Evolutionary conservation across 2,888 invertebrate species (phyloP).

Genomic region (Saturnia japonica): DNA sequence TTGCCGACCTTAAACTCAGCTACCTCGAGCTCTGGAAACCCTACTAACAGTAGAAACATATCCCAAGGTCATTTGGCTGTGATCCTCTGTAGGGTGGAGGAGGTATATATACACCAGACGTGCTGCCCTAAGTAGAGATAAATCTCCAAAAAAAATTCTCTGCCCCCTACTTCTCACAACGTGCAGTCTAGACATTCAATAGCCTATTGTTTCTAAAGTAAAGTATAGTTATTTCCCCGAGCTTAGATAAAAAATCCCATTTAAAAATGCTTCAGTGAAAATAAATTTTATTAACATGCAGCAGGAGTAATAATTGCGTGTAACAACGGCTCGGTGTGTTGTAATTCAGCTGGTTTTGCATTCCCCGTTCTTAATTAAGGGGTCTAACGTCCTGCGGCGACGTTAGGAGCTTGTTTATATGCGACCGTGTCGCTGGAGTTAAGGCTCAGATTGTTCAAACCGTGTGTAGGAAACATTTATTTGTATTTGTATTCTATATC

Average conservation of each 20-base stretch:
- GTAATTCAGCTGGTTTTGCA: slow-evolving; percentile 39
- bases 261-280: slow-evolving; percentile 19
- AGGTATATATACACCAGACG: too few species aligned
- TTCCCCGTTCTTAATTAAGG: slow-evolving; percentile 51
- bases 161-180: too few species aligned
- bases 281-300: slow-evolving; percentile 26
- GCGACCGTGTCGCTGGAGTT: slow-evolving; percentile 40
- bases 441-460: slow-evolving; percentile 22
- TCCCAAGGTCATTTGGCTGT: too few species aligned
- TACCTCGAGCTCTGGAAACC: too few species aligned
- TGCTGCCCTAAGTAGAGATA: too few species aligned
- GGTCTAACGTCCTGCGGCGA: slow-evolving; percentile 42
- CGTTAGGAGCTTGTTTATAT: slow-evolving; percentile 49
- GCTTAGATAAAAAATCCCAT: slow-evolving; percentile 21
- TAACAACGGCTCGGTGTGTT: slow-evolving; percentile 29
- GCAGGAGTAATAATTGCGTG: slow-evolving; percentile 41
- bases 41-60: too few species aligned
- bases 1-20: too few species aligned
- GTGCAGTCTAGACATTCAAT: background rate
- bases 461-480: background rate
- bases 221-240: background rate
- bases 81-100: too few species aligned
- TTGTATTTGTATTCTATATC: background rate
- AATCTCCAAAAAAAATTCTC: too few species aligned
- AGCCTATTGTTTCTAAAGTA: background rate